These are phyloP conservation scores for Liolophura sinensis DNA, from an alignment of 1,140 invertebrate species.

Conservation along the genomic window DNA sequence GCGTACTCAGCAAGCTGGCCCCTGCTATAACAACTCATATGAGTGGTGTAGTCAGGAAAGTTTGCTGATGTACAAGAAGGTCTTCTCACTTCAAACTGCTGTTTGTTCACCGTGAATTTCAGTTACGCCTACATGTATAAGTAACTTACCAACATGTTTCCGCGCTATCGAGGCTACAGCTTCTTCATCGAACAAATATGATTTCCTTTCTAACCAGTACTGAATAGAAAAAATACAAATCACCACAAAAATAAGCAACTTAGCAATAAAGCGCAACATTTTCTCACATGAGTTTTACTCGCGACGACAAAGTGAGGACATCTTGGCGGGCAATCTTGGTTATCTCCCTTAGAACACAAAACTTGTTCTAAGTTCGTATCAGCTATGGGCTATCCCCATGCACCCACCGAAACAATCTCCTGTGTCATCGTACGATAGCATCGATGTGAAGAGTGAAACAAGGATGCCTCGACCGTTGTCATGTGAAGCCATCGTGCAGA, in stretches of 20 bases:
- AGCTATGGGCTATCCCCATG: no score
- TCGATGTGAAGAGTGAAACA: no score
- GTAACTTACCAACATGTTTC: constrained; percentile 35
- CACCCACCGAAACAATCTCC: no score
- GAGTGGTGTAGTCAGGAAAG: constrained; percentile 1
- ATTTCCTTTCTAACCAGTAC: constrained; percentile 40
- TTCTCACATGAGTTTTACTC: background rate
- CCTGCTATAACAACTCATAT: background rate
- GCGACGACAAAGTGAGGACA: constrained; percentile 7
- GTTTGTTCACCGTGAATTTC: background rate
- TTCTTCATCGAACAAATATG: constrained; percentile 32
- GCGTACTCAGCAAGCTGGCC: background rate
- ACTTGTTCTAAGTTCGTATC: no score
- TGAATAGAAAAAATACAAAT: constrained; percentile 36
- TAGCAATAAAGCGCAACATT: constrained; percentile 10
- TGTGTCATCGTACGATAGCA: no score
- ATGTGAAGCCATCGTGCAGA: no score
- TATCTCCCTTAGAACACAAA: background rate
- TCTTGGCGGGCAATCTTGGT: background rate
- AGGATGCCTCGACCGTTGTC: no score
- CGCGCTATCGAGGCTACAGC: constrained; percentile 32
- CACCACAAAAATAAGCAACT: constrained; percentile 22
- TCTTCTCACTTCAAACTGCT: background rate
- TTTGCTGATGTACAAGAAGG: background rate
- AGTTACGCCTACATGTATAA: background rate